Base-by-base conservation (phyloP, 2,888 invertebrate genomes). In the Dione vanillae region DNA sequence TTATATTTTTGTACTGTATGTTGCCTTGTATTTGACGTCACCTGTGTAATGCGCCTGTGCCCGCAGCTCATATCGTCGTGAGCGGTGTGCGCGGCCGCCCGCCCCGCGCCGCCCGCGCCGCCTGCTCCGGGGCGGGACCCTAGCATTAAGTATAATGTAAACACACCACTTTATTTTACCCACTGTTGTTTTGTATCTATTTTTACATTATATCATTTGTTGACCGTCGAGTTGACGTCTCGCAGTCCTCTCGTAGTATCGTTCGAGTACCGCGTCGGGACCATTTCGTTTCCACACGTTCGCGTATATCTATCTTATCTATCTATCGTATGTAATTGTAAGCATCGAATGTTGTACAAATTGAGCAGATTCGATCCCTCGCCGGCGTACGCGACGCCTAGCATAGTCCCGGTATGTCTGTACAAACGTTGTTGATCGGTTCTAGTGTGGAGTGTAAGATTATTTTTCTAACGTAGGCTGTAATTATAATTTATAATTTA, bases 61-160 rank as follows among this genome's bases (percentile, higher is more conserved):
- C 83, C 83, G 0, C 93, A 94, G 94, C 93, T 94, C 88, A 94
- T 93, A 90, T 92, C 94, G 85, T 91, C 94, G 93, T 94, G 94
- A 94, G 93, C 93, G 85, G 90, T 90, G 91, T 89, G 76, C 78
- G 88, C 91, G 90, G 91, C 92, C 91, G 88, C 67, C 58, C 69
- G 58, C 64, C 65, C 52, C 71, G 45, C 66, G 43, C 61, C 41
- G 11, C 20, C 65, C 45, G 61, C 51, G 66, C 58, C 47, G 65
- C 58, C 43, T 56, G 40, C 65, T 11, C 65, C 65, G 65, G 65
- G 64, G 43, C 49, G 65, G 56, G 40, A 40, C 49, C 41, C 52
- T 58, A 69, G 69, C 64, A 12, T 49, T 65, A 65, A 58, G 65
- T 43, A 40, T 58, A 49, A 58, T 37, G 19, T 67, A 37, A 16